A percentile compares a stretch with the other conserved stretches of the same genome.
Evolutionary conservation across 2,113 vertebrate genomes (phyloP).

Genomic region (Dolichotis patagonum): DNA sequence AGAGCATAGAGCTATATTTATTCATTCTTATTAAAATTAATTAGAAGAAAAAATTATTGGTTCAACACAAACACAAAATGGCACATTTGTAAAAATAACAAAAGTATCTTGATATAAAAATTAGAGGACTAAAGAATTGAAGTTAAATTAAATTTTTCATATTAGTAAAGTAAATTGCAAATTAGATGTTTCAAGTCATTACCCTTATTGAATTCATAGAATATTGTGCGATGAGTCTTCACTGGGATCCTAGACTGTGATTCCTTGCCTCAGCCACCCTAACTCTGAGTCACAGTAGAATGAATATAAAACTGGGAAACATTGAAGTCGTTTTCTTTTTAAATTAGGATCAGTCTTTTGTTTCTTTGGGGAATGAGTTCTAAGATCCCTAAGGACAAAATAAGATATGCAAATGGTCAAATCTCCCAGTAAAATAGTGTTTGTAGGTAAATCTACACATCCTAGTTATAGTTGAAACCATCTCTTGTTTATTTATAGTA

Average conservation of each 20-base stretch:
- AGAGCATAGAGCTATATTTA: not conserved
- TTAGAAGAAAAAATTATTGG: not conserved
- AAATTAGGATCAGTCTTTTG: not conserved
- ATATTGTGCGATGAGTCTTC: not conserved
- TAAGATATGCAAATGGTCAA: not conserved
- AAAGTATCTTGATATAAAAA: not conserved
- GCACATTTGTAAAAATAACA: not conserved
- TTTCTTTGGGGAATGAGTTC: not conserved
- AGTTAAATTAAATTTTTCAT: not conserved
- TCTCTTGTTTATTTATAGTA: not conserved
- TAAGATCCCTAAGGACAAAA: not conserved
- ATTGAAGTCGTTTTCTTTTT: not conserved
- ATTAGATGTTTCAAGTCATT: not conserved
- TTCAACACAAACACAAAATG: not conserved
- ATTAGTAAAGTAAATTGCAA: not conserved
- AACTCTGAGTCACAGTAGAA: not conserved
- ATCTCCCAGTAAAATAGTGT: no score
- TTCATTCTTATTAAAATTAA: not conserved
- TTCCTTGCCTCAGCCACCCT: not conserved
- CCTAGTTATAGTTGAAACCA: not conserved
- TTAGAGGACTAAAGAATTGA: not conserved
- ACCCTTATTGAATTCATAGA: not conserved
- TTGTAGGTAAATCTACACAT: rapidly evolving
- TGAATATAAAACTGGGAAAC: not conserved
- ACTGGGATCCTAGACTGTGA: rapidly evolving